These are phyloP conservation scores for Diaprepes abbreviatus DNA, from an alignment of 2,888 invertebrate species.

Conservation along the genomic window DNA sequence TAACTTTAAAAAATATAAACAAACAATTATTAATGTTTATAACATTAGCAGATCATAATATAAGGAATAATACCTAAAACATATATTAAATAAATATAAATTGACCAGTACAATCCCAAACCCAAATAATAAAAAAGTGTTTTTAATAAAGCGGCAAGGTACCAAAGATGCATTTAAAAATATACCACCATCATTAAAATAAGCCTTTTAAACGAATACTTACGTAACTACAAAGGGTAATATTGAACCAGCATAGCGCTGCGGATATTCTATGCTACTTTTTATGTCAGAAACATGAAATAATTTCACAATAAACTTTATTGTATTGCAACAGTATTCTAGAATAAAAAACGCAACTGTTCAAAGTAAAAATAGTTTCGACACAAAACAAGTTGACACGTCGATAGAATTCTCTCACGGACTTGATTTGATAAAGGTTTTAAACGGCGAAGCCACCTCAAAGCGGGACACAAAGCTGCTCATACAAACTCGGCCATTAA, in stretches of 20 bases:
- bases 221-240: slow-evolving; percentile 32
- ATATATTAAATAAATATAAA: background rate
- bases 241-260: slow-evolving; percentile 25
- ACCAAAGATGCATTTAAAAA: background rate
- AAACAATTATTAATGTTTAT: slow-evolving; percentile 21
- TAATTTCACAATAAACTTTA: slow-evolving; percentile 22
- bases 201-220: slow-evolving; percentile 24
- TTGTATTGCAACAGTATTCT: slow-evolving; percentile 15
- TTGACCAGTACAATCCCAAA: background rate
- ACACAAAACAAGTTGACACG: slow-evolving; percentile 33
- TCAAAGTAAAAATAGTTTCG: slow-evolving; percentile 21
- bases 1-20: slow-evolving; percentile 32
- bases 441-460: slow-evolving; percentile 33
- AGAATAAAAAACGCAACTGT: slow-evolving; percentile 4
- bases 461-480: slow-evolving; percentile 44
- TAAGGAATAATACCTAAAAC: background rate
- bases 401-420: slow-evolving; percentile 29
- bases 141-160: too few species aligned
- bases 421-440: slow-evolving; percentile 32
- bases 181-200: slow-evolving; percentile 7
- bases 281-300: slow-evolving; percentile 36
- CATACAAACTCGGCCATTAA: slow-evolving; percentile 61
- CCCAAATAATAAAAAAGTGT: background rate
- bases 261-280: slow-evolving; percentile 12
- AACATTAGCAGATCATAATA: background rate